Evolutionary conservation across 2,113 vertebrate species (phyloP).

Genomic region (Penelope pileata): DNA sequence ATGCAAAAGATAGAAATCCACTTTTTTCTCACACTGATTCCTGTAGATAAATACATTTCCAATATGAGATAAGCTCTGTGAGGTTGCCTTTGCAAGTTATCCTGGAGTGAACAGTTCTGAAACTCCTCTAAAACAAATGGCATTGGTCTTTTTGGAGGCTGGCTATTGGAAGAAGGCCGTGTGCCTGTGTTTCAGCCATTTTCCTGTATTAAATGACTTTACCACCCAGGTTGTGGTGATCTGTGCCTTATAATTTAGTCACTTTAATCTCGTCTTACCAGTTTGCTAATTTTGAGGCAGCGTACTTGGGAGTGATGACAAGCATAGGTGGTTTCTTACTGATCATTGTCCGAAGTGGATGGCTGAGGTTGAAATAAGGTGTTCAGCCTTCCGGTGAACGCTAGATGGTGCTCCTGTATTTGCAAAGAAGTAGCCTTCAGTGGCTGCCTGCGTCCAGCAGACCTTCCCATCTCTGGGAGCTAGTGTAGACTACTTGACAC

Average conservation of each 20-base stretch:
- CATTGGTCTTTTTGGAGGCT: not conserved
- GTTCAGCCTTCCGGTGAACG: not conserved
- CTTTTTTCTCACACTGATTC: not conserved
- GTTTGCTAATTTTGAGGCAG: not conserved
- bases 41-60: not conserved
- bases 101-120: not conserved
- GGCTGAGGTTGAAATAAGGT: not conserved
- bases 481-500: not conserved
- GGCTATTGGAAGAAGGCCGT: not conserved
- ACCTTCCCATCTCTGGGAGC: not conserved
- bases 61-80: not conserved
- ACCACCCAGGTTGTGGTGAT: not conserved
- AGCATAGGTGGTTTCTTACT: not conserved
- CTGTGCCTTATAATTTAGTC: not conserved
- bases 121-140: not conserved
- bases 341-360: not conserved
- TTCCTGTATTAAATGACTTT: not conserved
- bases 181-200: not conserved
- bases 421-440: not conserved
- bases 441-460: not conserved
- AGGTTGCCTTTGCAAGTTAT: not conserved
- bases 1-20: not conserved
- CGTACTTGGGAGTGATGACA: not conserved
- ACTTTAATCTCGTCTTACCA: not conserved
- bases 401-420: conserved; percentile 63